Base-by-base conservation (phyloP, 2,113 vertebrate species). In the Saccopteryx bilineata region DNA sequence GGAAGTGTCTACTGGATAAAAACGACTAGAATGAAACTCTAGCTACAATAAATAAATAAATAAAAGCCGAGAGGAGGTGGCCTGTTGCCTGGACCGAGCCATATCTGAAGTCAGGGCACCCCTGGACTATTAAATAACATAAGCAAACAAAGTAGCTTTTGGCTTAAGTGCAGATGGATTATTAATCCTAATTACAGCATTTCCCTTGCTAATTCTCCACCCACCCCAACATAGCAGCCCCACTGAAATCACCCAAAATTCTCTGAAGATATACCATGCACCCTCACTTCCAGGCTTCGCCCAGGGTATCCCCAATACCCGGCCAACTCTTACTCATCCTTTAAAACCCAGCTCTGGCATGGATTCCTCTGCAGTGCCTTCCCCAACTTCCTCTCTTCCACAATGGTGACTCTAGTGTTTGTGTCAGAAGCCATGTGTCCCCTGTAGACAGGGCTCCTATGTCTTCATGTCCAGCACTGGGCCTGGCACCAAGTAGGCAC, bases 401-500 rank as follows among this genome's bases (percentile, higher is more conserved):
- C 60, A 50, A 21, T 0, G 1, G 26, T 33, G 66, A 92, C 66
- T 66, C 56, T 24, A 23, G 11, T 4, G 31, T 31, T 18, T 54
- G 33, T 76, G 28, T 65, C 52, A 31, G 54, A 86, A 89, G 28
- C 17, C 56, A 13, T 0, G 5, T 5, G 5, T 5, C 2, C 33
- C 58, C 60, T 28, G 48, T 0, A 61, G 48, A 61, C 5, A 24
- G 31, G 87, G 72, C 60, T 60, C 15, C 72, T 24, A 5, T 1
- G 23, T 61, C 90, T 96, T 74, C 7, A 0, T 83, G 90, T 97
- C 90, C 93, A 89, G 91, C 92, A 93, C 89, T 14, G 93, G 97
- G 89, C 94, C 89, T 86, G 68, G 85, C 63, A 28, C 33, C 24
- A 94, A 95, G 94, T 54, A 56, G 96, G 93, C 90, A 95, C 91